Conservation (phyloP, 2,888 invertebrate genomes). For the Chymomyza procnemis region DNA sequence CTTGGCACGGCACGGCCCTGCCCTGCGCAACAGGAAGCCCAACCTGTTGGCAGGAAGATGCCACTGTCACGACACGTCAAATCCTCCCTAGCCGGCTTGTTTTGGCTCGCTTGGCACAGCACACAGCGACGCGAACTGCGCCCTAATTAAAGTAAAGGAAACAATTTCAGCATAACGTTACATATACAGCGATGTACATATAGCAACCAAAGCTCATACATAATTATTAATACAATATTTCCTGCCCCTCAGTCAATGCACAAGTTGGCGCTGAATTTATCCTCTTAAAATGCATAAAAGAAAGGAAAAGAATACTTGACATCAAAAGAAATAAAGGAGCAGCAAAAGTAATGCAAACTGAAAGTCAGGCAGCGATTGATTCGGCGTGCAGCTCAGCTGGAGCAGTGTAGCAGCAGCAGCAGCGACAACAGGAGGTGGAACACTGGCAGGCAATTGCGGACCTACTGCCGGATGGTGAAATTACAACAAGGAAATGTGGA, state of each 20-base stretch:
- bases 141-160: conserved; percentile 47
- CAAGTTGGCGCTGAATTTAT: conserved; percentile 9
- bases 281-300: conserved; percentile 18
- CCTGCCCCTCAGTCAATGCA: conserved; percentile 38
- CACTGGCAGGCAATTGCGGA: conserved; percentile 40
- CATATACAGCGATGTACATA: conserved; percentile 23
- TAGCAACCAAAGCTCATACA: conserved; percentile 8
- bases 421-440: conserved; percentile 16
- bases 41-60: conserved; percentile 19
- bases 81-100: conserved; percentile 1
- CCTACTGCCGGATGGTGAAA: conserved; percentile 57
- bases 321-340: conserved; percentile 16
- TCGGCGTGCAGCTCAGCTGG: conserved; percentile 15
- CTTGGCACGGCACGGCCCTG: conserved; percentile 7
- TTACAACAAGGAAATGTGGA: conserved; percentile 53
- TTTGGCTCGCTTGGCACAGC: background rate
- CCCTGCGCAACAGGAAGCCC: conserved; percentile 29
- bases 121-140: conserved; percentile 12
- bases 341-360: conserved; percentile 12
- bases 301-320: conserved; percentile 60
- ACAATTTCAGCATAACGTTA: conserved; percentile 17
- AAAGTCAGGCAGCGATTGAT: conserved; percentile 12
- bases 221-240: conserved; percentile 65
- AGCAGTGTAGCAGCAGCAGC: background rate
- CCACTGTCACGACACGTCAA: conserved; percentile 14